Conservation (phyloP, 2,888 invertebrate species). For the Trachelus tabidus region DNA sequence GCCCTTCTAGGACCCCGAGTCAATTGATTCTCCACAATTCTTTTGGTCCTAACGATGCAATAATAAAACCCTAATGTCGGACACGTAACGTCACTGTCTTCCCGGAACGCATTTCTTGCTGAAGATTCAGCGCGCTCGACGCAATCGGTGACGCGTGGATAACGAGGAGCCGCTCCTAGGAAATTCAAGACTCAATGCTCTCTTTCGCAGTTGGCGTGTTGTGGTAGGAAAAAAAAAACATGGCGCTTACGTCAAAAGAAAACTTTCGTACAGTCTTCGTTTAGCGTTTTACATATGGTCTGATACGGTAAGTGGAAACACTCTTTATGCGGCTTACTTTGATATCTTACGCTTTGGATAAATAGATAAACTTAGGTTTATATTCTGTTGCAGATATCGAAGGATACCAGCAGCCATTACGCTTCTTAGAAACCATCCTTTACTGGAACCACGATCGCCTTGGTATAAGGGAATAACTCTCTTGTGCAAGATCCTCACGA, state of each 20-base stretch:
- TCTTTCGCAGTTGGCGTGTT: background rate
- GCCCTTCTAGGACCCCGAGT: background rate
- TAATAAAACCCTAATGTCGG: background rate
- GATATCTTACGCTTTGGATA: background rate
- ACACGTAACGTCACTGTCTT: background rate
- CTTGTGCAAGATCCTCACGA: background rate
- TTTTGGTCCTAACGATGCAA: background rate
- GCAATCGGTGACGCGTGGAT: conserved; percentile 3
- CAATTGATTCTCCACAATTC: background rate
- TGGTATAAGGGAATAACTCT: background rate
- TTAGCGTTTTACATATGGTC: background rate
- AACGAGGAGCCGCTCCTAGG: conserved; percentile 12
- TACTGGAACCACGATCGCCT: background rate
- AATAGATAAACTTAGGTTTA: background rate
- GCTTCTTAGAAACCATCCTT: background rate
- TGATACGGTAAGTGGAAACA: background rate
- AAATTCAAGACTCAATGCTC: conserved; percentile 16
- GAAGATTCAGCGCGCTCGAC: background rate
- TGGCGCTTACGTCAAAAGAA: background rate
- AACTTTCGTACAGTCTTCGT: background rate
- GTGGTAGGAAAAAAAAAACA: background rate
- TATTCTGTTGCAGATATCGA: background rate
- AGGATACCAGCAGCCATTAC: conserved; percentile 8
- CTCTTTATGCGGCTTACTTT: background rate
- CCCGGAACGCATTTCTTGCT: background rate